A percentile compares a stretch with the other conserved stretches of the same genome.
phyloP scores from a whole-genome alignment of 1,140 invertebrate species.

The Zaprionus camerounensis region DNA sequence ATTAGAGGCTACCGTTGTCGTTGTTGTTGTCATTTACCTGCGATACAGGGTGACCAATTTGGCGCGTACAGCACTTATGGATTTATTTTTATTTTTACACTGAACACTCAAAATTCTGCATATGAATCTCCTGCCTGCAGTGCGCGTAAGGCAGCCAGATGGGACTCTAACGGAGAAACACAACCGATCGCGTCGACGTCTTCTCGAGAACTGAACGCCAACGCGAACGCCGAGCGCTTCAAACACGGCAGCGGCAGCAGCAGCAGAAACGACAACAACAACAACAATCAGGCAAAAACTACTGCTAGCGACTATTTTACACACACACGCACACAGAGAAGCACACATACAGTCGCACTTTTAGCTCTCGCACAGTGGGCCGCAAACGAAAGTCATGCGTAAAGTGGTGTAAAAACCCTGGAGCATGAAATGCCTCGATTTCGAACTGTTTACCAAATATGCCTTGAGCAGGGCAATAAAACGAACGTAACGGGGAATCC shows the following conservation, averaged over 20 bases:
- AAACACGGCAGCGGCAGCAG: conserved; percentile 34
- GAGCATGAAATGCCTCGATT: conserved; percentile 25
- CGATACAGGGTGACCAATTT: conserved; percentile 33
- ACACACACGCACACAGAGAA: neutral
- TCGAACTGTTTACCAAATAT: conserved; percentile 25
- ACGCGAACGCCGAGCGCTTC: conserved; percentile 65
- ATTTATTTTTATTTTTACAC: conserved; percentile 3
- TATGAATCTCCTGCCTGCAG: conserved; percentile 1
- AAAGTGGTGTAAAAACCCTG: conserved; percentile 48
- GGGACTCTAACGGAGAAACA: conserved; percentile 18
- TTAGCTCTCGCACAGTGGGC: conserved; percentile 66
- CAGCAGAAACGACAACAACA: conserved; percentile 4
- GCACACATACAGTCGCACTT: conserved; percentile 17
- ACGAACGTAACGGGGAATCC: conserved; percentile 42
- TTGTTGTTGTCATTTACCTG: conserved; percentile 26
- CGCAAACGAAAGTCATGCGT: conserved; percentile 16
- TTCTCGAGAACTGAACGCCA: conserved; percentile 78
- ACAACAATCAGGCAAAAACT: conserved; percentile 25
- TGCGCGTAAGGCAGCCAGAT: conserved; percentile 4
- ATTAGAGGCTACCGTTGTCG: conserved; percentile 45
- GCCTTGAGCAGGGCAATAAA: conserved; percentile 45
- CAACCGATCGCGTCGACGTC: conserved; percentile 71
- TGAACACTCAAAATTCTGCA: neutral
- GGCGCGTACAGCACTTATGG: neutral
- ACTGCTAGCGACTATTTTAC: conserved; percentile 56